A percentile compares a stretch with the other conserved stretches of the same genome.
Evolutionary conservation across 2,797 vertebrate species (phyloP).

Genomic region (Tapirus indicus): DNA sequence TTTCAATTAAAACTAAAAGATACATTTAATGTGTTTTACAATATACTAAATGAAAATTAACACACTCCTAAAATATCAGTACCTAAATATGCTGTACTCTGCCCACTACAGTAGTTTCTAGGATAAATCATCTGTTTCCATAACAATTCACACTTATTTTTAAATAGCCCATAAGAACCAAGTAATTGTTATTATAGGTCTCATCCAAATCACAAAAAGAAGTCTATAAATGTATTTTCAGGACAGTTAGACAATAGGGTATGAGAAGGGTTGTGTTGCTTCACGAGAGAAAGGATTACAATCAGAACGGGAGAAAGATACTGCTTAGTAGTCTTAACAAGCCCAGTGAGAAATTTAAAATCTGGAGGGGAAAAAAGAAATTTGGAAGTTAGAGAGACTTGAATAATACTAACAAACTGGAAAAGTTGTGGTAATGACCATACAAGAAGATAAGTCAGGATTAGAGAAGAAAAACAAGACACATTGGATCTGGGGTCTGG

Average conservation of each 20-base stretch:
- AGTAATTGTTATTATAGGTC: not conserved
- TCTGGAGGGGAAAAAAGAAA: not conserved
- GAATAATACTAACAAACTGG: not conserved
- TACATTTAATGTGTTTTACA: slow-evolving; percentile 24
- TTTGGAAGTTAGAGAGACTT: slow-evolving; percentile 2
- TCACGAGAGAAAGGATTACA: not conserved
- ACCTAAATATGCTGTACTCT: not conserved
- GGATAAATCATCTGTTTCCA: not conserved
- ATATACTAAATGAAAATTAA: slow-evolving; percentile 30
- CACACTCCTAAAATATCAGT: not conserved
- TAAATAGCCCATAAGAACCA: not conserved
- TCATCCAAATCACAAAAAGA: slow-evolving; percentile 17
- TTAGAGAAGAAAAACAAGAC: not conserved
- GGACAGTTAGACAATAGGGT: not conserved
- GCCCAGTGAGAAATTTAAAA: slow-evolving; percentile 37
- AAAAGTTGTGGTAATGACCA: not conserved
- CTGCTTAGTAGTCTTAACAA: not conserved
- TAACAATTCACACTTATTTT: slow-evolving; percentile 19
- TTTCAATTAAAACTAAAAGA: slow-evolving; percentile 20
- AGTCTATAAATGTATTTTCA: not conserved
- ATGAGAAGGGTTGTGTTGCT: not conserved
- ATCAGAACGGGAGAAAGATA: slow-evolving; percentile 1
- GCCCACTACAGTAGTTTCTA: not conserved
- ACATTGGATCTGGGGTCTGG: not conserved
- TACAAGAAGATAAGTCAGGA: not conserved